phyloP scores from a whole-genome alignment of 2,113 vertebrate species.

The Lichenostomus cassidix region DNA sequence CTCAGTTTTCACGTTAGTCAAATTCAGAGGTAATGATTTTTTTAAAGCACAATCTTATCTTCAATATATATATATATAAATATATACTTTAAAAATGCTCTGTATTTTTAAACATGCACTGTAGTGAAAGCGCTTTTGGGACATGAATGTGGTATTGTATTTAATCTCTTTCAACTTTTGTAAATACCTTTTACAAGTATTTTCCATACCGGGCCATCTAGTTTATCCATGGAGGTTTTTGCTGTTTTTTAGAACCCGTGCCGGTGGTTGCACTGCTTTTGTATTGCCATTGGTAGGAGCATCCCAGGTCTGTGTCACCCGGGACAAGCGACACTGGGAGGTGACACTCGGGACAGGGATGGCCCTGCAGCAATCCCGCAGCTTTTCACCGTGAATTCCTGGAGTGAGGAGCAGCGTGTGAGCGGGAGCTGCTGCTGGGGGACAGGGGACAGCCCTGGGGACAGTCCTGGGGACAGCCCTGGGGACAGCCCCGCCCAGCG shows the following conservation, averaged over 20 bases:
- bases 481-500: background rate
- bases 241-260: background rate
- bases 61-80: background rate
- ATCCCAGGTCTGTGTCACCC: background rate
- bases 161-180: conserved; percentile 31
- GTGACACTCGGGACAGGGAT: background rate
- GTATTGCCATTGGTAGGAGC: background rate
- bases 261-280: background rate
- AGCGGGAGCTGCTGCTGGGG: background rate
- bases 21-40: conserved; percentile 33
- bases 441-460: background rate
- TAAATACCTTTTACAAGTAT: conserved; percentile 20
- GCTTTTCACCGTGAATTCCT: rapidly evolving
- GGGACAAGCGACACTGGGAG: background rate
- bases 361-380: background rate
- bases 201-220: background rate
- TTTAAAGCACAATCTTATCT: conserved; percentile 68
- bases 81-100: conserved; percentile 39
- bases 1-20: background rate
- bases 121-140: conserved; percentile 51
- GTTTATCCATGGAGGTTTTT: background rate
- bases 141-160: conserved; percentile 30
- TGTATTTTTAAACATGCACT: conserved; percentile 56
- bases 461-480: no score
- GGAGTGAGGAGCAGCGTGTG: background rate